A percentile compares a stretch with the other conserved stretches of the same genome.
Evolutionary conservation across 2,113 vertebrate species (phyloP).

Genomic region (Rhinolophus ferrumequinum): DNA sequence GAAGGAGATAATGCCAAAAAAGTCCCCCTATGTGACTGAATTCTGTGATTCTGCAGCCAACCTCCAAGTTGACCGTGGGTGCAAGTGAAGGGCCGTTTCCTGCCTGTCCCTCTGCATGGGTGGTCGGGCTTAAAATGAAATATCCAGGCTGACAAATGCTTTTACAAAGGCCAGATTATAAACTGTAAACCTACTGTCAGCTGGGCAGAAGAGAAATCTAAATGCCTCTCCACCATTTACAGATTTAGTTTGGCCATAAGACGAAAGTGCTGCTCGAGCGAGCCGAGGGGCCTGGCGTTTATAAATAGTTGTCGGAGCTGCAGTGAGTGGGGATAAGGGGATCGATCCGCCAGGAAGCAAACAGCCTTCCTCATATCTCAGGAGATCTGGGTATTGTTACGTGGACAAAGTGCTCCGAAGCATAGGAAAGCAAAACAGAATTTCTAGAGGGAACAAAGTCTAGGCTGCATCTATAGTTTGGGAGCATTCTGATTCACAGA

Average conservation of each 20-base stretch:
- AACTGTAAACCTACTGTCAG: slow-evolving; percentile 95
- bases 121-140: slow-evolving; percentile 93
- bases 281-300: slow-evolving; percentile 79
- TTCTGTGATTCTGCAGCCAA: slow-evolving; percentile 88
- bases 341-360: slow-evolving; percentile 83
- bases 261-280: slow-evolving; percentile 76
- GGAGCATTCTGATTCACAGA: slow-evolving; percentile 19
- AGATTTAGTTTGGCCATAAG: slow-evolving; percentile 83
- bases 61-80: slow-evolving; percentile 85
- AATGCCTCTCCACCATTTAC: slow-evolving; percentile 86
- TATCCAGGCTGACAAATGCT: slow-evolving; percentile 95
- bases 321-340: slow-evolving; percentile 81
- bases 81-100: slow-evolving; percentile 87
- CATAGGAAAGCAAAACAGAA: slow-evolving; percentile 5
- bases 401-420: slow-evolving; percentile 76
- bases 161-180: slow-evolving; percentile 94
- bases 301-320: slow-evolving; percentile 81
- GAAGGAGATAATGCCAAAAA: slow-evolving; percentile 84
- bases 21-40: slow-evolving; percentile 85
- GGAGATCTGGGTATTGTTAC: slow-evolving; percentile 82
- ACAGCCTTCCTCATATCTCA: slow-evolving; percentile 78
- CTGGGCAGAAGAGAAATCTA: slow-evolving; percentile 86
- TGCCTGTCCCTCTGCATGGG: slow-evolving; percentile 91
- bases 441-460: slow-evolving; percentile 68
- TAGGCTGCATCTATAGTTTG: slow-evolving; percentile 60